Percentiles rank a stretch among this genome's conserved stretches.
phyloP scores from a whole-genome alignment of 2,888 invertebrate genomes.

The Alviniconcha strummeri region DNA sequence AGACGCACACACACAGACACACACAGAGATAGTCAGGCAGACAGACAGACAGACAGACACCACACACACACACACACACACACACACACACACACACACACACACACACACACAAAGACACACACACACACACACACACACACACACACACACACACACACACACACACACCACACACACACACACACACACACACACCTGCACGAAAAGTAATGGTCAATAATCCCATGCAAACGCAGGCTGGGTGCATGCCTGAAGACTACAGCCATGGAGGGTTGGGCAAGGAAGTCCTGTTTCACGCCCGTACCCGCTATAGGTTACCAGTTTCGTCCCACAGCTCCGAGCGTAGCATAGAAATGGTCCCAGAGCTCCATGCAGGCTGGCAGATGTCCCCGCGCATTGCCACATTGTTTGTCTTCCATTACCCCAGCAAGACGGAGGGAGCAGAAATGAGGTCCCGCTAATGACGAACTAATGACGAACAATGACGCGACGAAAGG shows the following conservation, averaged over 20 bases:
- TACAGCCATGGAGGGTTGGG: not conserved
- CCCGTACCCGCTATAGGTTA: not conserved
- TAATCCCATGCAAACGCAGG: too few species aligned
- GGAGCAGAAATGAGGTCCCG: not conserved
- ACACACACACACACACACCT: not conserved
- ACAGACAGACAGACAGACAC: too few species aligned
- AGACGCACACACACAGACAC: not conserved
- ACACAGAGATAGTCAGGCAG: too few species aligned
- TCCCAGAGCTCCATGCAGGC: too few species aligned
- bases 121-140: not conserved
- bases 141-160: not conserved
- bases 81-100: not conserved
- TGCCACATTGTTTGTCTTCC: not conserved
- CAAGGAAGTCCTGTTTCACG: not conserved
- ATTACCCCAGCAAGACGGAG: not conserved
- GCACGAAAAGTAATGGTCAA: not conserved
- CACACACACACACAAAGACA: slow-evolving; percentile 6
- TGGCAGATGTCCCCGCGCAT: too few species aligned
- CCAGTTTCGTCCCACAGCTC: too few species aligned
- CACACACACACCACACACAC: slow-evolving; percentile 8
- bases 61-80: not conserved
- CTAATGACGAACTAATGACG: not conserved
- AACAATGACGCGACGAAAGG: not conserved
- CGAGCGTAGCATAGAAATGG: too few species aligned
- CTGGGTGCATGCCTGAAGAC: too few species aligned